Conservation (phyloP, 1,140 invertebrate genomes). For the honey bee (Apis mellifera) region Amel_HAv3.1 CM009942.2:8524501-8525000, state of each 20-base stretch:
- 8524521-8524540: not conserved
- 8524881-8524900: not conserved
- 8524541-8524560: not conserved
- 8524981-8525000: too few relatives aligned
- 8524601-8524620: not conserved
- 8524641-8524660: slow-evolving; percentile 5
- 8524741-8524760: not conserved
- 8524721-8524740: not conserved
- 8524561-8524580: not conserved
- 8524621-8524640: not conserved
- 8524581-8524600: not conserved
- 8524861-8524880: not conserved
- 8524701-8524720: not conserved
- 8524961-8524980: too few relatives aligned
- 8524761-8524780: not conserved
- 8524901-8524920: not conserved
- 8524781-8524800: too few relatives aligned
- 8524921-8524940: too few relatives aligned
- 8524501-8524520: not conserved
- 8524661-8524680: slow-evolving; percentile 3
- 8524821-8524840: not conserved
- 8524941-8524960: too few relatives aligned
- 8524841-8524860: not conserved
- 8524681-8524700: not conserved
- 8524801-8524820: too few relatives aligned